Percentiles rank a stretch among this genome's conserved stretches.
Evolutionary conservation across 2,888 invertebrate species (phyloP).

Genomic region (Amiota communis): DNA sequence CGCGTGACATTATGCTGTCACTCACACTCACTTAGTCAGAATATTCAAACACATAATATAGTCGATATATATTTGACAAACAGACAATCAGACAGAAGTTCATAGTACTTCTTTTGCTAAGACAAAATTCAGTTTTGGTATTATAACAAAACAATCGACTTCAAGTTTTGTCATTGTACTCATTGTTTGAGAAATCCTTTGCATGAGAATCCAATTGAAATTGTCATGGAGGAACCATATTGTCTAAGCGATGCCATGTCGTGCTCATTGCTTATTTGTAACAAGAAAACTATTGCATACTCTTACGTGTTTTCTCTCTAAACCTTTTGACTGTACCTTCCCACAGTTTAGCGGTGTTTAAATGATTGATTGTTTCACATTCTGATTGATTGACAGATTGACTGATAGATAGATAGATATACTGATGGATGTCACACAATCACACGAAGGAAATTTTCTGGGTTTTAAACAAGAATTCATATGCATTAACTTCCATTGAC

Average conservation of each 20-base stretch:
- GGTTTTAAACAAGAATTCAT: conserved; percentile 17
- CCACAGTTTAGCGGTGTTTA: conserved; percentile 24
- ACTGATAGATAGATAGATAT: conserved; percentile 38
- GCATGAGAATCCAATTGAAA: conserved; percentile 49
- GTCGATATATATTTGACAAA: conserved; percentile 19
- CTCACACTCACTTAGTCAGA: conserved; percentile 9
- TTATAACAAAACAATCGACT: conserved; percentile 17
- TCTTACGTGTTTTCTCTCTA: conserved; percentile 46
- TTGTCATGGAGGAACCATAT: conserved; percentile 32
- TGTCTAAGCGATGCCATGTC: conserved; percentile 35
- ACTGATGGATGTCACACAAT: not conserved
- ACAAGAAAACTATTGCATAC: conserved; percentile 30
- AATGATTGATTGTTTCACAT: conserved; percentile 39
- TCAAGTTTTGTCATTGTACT: not conserved
- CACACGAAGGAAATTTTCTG: conserved; percentile 44
- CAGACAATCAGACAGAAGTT: conserved; percentile 2
- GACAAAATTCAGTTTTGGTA: not conserved
- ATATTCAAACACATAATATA: not conserved
- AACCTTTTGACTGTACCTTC: conserved; percentile 34
- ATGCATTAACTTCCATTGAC: not conserved
- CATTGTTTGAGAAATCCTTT: conserved; percentile 14
- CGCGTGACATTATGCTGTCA: conserved; percentile 43
- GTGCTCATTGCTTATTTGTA: not conserved
- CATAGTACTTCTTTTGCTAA: not conserved
- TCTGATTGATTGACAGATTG: conserved; percentile 57